Base-by-base conservation (phyloP, 2,113 vertebrate species). In the Brachyistius frenatus region DNA sequence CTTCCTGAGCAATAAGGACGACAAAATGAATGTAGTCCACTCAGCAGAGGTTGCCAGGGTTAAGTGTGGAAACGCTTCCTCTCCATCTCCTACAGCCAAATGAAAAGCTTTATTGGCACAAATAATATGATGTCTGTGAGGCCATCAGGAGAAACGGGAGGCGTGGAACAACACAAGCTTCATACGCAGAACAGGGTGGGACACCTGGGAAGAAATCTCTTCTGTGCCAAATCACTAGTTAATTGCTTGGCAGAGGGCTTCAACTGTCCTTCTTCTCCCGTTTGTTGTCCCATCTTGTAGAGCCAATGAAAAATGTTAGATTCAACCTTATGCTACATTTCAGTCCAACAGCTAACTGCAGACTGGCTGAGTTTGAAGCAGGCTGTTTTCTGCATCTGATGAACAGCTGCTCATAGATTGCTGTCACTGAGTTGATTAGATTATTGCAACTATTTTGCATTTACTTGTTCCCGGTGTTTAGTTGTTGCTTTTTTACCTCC, bases 101-200 rank as follows among this genome's bases (percentile, higher is more conserved):
- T 94, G 88, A 93, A 94, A 96, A 96, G 88, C 90, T 94, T 94
- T 86, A 89, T 87, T 90, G 93, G 93, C 87, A 94, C 80, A 90
- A 87, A 92, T 94, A 92, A 86, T 89, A 91, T 81, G 94, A 92
- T 89, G 87, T 91, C 93, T 88, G 86, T 88, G 83, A 90, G 83
- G 87, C 93, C 91, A 90, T 91, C 85, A 92, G 92, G 86, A 84
- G 89, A 68, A 85, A 90, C 41, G 73, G 41, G 69, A 87, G 77
- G 87, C 78, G 93, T 90, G 89, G 88, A 94, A 93, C 68, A 94
- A 93, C 93, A 94, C 94, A 77, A 61, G 86, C 93, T 88, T 94
- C 93, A 86, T 86, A 91, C 77, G 78, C 78, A 72, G 76, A 89
- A 86, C 72, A 85, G 87, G 88, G 88, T 73, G 86, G 86, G 83